Evolutionary conservation across 2,888 invertebrate species (phyloP).

Genomic region (Villa cingulata): DNA sequence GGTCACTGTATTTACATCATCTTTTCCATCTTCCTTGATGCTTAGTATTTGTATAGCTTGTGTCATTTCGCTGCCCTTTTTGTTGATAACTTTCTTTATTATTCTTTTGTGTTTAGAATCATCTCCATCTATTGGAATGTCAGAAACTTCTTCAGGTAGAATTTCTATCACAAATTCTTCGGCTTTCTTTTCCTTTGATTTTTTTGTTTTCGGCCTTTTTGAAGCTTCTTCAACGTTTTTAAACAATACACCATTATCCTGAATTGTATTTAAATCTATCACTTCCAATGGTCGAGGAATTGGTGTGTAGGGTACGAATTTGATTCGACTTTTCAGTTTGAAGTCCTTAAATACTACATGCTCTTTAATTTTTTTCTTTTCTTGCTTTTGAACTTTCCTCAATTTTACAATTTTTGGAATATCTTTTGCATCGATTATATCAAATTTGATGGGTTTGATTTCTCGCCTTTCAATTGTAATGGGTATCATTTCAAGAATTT

Average conservation of each 20-base stretch:
- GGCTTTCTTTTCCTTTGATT: conserved; percentile 41
- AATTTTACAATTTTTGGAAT: conserved; percentile 53
- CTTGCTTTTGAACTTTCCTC: conserved; percentile 34
- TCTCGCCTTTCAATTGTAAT: conserved; percentile 48
- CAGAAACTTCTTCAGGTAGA: conserved; percentile 15
- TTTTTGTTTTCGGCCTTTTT: conserved; percentile 45
- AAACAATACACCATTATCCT: conserved; percentile 51
- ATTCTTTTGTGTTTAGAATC: conserved; percentile 24
- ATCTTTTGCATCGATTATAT: conserved; percentile 44
- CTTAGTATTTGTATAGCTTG: conserved; percentile 34
- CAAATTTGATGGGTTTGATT: conserved; percentile 42
- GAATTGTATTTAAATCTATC: conserved; percentile 39
- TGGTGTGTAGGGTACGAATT: conserved; percentile 49
- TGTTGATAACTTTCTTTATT: conserved; percentile 29
- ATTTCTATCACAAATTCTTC: conserved; percentile 12
- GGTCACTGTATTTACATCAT: conserved; percentile 29
- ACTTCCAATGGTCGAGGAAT: conserved; percentile 38
- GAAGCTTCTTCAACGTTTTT: conserved; percentile 54
- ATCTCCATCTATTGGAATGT: conserved; percentile 20
- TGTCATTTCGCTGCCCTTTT: conserved; percentile 31
- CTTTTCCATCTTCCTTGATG: conserved; percentile 26
- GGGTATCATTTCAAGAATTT: conserved; percentile 40
- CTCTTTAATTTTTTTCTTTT: conserved; percentile 38
- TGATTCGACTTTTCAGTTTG: conserved; percentile 57
- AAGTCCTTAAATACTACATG: conserved; percentile 50